These are phyloP conservation scores for Nyctereutes procyonoides DNA, from an alignment of 2,113 vertebrate genomes.

Conservation along the genomic window DNA sequence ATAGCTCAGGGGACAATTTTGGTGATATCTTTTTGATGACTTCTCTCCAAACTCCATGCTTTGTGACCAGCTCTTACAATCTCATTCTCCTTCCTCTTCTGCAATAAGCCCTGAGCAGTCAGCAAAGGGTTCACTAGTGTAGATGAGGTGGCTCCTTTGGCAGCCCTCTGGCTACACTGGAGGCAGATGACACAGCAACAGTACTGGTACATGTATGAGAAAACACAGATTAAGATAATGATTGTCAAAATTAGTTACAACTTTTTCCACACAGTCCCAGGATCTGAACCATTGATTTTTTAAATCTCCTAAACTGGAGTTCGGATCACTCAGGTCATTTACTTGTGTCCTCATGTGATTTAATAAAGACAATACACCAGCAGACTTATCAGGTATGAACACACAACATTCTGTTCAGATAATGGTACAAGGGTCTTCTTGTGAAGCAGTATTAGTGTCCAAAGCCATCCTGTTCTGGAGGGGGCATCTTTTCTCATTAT, in stretches of 20 bases:
- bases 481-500: background rate
- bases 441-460: background rate
- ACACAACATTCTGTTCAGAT: background rate
- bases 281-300: background rate
- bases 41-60: background rate
- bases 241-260: background rate
- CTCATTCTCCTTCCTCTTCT: background rate
- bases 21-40: background rate
- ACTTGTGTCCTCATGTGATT: background rate
- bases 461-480: background rate
- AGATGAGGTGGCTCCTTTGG: background rate
- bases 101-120: background rate
- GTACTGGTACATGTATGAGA: background rate
- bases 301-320: background rate
- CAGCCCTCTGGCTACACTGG: background rate
- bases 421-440: background rate
- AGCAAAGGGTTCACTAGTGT: background rate
- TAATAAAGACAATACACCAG: background rate
- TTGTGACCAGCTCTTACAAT: background rate
- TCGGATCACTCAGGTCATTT: background rate
- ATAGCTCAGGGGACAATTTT: background rate
- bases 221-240: background rate
- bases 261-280: background rate
- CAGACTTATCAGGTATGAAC: background rate
- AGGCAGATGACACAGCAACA: background rate